Percentiles rank a stretch among this genome's conserved stretches.
phyloP scores from a whole-genome alignment of 2,797 vertebrate genomes.

The Melanotaenia parkinsoni region DNA sequence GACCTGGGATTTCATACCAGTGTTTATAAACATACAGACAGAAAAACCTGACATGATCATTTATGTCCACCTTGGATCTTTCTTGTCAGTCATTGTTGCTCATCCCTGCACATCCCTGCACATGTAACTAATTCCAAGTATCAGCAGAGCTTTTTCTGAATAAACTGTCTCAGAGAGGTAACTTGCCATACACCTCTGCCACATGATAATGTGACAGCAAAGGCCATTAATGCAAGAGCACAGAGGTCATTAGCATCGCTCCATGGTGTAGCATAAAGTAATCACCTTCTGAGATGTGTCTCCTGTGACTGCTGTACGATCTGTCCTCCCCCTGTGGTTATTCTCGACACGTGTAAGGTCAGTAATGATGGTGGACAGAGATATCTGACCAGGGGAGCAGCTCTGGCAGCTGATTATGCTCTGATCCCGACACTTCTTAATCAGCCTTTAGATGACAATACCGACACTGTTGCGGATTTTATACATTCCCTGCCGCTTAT shows the following conservation, averaged over 20 bases:
- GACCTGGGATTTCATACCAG: not conserved
- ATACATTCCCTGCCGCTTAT: conserved; percentile 71
- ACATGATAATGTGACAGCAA: conserved; percentile 80
- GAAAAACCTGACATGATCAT: not conserved
- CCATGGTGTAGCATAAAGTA: conserved; percentile 84
- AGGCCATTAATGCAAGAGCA: conserved; percentile 86
- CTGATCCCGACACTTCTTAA: conserved; percentile 75
- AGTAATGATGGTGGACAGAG: conserved; percentile 84
- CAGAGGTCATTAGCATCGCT: conserved; percentile 87
- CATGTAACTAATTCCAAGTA: conserved; percentile 52
- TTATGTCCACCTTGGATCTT: conserved; percentile 25
- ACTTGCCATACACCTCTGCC: conserved; percentile 75
- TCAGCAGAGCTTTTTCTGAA: conserved; percentile 64
- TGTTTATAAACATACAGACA: not conserved
- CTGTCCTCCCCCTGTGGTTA: conserved; percentile 77
- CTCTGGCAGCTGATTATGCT: conserved; percentile 75
- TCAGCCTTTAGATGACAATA: conserved; percentile 75
- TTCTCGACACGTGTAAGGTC: conserved; percentile 78
- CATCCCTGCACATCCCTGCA: conserved; percentile 51
- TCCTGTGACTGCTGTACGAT: conserved; percentile 74
- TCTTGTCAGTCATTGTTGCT: conserved; percentile 36
- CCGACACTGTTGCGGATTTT: conserved; percentile 74
- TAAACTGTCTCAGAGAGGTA: conserved; percentile 71
- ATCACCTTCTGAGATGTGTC: conserved; percentile 81
- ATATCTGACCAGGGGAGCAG: conserved; percentile 72